Conservation (phyloP, 2,113 vertebrate genomes). For the Psittacus erithacus region DNA sequence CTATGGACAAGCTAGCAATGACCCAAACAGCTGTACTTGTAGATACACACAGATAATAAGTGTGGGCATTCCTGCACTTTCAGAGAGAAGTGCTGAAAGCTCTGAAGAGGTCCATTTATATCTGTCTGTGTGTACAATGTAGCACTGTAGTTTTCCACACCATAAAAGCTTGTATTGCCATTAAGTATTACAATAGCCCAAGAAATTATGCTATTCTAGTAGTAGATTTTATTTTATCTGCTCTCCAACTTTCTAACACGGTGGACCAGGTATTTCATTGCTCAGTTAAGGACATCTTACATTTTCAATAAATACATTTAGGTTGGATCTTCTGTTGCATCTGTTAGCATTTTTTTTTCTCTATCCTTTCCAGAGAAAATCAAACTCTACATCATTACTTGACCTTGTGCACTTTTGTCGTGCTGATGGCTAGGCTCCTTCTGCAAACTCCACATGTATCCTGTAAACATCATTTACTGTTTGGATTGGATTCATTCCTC, state of each 20-base stretch:
- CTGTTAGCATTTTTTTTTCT: neutral
- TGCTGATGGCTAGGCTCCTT: neutral
- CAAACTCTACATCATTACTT: neutral
- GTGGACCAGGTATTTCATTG: neutral
- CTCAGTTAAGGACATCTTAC: neutral
- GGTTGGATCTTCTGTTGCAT: neutral
- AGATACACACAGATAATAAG: neutral
- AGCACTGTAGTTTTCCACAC: neutral
- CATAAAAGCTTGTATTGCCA: neutral
- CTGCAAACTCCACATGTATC: neutral
- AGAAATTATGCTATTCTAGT: neutral
- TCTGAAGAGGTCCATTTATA: fast-evolving
- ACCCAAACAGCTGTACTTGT: neutral
- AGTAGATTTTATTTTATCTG: neutral
- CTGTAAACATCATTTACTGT: neutral
- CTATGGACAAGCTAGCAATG: neutral
- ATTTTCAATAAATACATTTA: neutral
- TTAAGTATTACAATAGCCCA: neutral
- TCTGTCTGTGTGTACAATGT: neutral
- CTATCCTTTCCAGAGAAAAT: neutral
- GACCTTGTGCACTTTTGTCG: neutral
- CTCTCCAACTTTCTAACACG: neutral
- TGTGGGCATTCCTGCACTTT: neutral
- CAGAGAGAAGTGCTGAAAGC: neutral
- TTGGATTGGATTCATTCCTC: neutral